Evolutionary conservation across 2,888 invertebrate species (phyloP).

Genomic region (Onthophagus sagittarius): DNA sequence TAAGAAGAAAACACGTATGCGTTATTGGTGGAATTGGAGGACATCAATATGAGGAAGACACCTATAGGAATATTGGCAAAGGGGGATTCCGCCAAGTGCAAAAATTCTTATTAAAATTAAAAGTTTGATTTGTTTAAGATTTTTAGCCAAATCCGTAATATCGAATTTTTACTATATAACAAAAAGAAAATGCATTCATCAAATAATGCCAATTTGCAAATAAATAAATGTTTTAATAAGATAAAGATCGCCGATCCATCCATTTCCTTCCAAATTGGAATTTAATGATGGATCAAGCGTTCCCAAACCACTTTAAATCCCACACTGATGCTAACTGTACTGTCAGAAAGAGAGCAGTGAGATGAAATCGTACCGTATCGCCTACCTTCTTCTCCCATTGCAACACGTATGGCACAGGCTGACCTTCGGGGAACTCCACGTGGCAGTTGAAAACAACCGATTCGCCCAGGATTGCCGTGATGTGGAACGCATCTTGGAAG

Average conservation of each 20-base stretch:
- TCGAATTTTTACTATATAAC: too few relatives aligned
- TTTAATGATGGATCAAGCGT: not conserved
- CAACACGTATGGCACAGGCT: conserved; percentile 95
- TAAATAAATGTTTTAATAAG: too few relatives aligned
- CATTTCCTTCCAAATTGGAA: not conserved
- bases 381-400: conserved; percentile 99
- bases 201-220: too few relatives aligned
- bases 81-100: too few relatives aligned
- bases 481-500: conserved; percentile 90
- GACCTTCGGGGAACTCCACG: conserved; percentile 94
- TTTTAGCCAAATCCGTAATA: too few relatives aligned
- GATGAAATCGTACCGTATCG: conserved; percentile 85
- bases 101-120: too few relatives aligned
- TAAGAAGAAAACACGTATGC: too few relatives aligned
- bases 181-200: too few relatives aligned
- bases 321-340: conserved; percentile 29
- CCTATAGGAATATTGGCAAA: too few relatives aligned
- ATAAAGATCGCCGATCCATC: not conserved
- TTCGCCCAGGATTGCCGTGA: conserved; percentile 95
- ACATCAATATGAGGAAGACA: too few relatives aligned
- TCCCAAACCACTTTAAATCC: not conserved
- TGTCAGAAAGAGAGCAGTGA: conserved; percentile 50
- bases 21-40: too few relatives aligned
- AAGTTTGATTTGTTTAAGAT: too few relatives aligned
- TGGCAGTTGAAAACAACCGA: conserved; percentile 97